Percentiles rank a stretch among this genome's conserved stretches.
Evolutionary conservation across 2,113 vertebrate species (phyloP).

Genomic region (Psittacula cyanocephala): DNA sequence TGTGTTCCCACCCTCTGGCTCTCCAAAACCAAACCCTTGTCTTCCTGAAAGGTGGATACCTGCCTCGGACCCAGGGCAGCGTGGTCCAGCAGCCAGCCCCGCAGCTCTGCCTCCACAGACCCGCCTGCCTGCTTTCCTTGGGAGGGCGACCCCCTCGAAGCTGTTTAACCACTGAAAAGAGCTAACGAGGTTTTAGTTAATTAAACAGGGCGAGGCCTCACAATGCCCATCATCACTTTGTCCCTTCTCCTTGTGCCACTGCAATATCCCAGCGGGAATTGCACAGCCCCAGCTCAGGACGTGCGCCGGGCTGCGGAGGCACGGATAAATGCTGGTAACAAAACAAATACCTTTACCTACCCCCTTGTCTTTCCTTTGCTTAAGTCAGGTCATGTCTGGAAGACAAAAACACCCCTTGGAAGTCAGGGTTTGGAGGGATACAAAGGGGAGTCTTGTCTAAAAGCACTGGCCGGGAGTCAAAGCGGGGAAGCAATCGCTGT

Average conservation of each 20-base stretch:
- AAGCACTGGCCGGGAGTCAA: neutral
- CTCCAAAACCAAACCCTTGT: neutral
- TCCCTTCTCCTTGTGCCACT: neutral
- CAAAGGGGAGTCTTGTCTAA: constrained; percentile 37
- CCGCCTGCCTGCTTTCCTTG: neutral
- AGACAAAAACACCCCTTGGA: constrained; percentile 11
- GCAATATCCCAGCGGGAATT: neutral
- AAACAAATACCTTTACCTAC: neutral
- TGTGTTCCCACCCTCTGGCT: fast-evolving
- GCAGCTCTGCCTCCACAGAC: neutral
- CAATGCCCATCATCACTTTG: neutral
- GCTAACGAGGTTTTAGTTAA: neutral
- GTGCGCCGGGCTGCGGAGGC: fast-evolving
- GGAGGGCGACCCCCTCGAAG: fast-evolving
- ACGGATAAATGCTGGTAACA: neutral
- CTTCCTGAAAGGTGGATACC: neutral
- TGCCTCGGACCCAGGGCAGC: fast-evolving
- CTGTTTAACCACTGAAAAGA: neutral
- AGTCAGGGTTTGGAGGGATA: neutral
- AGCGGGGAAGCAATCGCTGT: neutral
- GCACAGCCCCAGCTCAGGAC: fast-evolving
- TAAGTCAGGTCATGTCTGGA: neutral
- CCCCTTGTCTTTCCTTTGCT: constrained; percentile 2
- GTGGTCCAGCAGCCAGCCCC: neutral
- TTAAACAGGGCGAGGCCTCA: neutral